Percentiles rank a stretch among this genome's conserved stretches.
Evolutionary conservation across 2,797 vertebrate genomes (phyloP).

Genomic region (Pseudomugil tenellus): DNA sequence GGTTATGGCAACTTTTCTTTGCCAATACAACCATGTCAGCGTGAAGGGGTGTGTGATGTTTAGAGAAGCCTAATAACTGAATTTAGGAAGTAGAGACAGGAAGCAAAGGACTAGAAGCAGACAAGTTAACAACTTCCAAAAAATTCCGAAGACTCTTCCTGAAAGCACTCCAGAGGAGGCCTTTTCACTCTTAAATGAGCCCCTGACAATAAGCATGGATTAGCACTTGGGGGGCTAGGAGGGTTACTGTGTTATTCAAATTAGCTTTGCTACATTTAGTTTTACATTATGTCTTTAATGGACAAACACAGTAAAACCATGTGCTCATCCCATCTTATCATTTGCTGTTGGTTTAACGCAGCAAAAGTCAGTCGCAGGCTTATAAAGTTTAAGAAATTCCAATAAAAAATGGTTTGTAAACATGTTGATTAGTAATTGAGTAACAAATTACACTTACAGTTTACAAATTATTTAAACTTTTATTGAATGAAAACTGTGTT

Average conservation of each 20-base stretch:
- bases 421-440: background rate
- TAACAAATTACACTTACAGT: background rate
- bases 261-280: conserved; percentile 42
- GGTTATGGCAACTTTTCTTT: conserved; percentile 30
- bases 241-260: conserved; percentile 57
- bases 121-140: conserved; percentile 68
- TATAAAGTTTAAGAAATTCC: background rate
- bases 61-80: conserved; percentile 47
- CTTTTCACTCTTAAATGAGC: conserved; percentile 76
- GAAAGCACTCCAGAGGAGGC: conserved; percentile 67
- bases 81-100: conserved; percentile 36
- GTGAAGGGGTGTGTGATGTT: conserved; percentile 42
- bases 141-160: conserved; percentile 38
- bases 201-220: conserved; percentile 63
- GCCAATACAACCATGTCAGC: conserved; percentile 36
- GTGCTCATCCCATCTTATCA: background rate
- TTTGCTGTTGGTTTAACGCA: too few species aligned
- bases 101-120: conserved; percentile 56
- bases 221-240: conserved; percentile 57
- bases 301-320: conserved; percentile 22
- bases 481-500: background rate
- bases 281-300: conserved; percentile 32
- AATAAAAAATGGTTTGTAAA: background rate
- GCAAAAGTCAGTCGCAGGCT: background rate
- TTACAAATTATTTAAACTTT: background rate